Evolutionary conservation across 2,797 vertebrate species (phyloP).

Genomic region (Odontamblyopus rebecca): DNA sequence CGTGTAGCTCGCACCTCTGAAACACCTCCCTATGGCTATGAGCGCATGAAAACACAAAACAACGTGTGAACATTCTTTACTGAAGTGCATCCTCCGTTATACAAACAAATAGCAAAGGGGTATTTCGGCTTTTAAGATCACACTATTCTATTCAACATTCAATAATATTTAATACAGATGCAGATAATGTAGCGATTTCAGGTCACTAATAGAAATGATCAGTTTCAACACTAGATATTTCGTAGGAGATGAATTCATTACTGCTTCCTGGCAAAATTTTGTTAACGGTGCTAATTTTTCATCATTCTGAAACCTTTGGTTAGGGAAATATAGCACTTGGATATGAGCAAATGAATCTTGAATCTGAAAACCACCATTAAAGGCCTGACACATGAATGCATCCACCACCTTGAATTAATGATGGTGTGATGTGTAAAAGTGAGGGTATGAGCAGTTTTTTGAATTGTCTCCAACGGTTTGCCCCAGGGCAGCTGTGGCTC

Average conservation of each 20-base stretch:
- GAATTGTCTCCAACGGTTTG: not conserved
- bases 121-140: not conserved
- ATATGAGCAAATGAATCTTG: too few relatives aligned
- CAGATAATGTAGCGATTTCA: not conserved
- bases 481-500: not conserved
- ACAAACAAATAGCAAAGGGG: not conserved
- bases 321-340: too few relatives aligned
- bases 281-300: too few relatives aligned
- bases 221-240: not conserved
- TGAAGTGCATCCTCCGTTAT: not conserved
- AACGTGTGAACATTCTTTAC: not conserved
- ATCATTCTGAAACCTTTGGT: too few relatives aligned
- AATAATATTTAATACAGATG: not conserved
- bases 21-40: constrained; percentile 21
- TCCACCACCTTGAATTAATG: too few relatives aligned
- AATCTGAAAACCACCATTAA: too few relatives aligned
- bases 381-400: too few relatives aligned
- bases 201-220: not conserved
- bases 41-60: constrained; percentile 43
- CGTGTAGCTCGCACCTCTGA: constrained; percentile 53
- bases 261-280: not conserved
- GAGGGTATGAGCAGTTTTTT: not conserved
- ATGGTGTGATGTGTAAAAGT: too few relatives aligned
- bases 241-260: too few relatives aligned
- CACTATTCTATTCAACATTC: not conserved